Percentiles rank a stretch among this genome's conserved stretches.
Conservation (phyloP, 2,113 vertebrate genomes). For the Bos indicus region DNA sequence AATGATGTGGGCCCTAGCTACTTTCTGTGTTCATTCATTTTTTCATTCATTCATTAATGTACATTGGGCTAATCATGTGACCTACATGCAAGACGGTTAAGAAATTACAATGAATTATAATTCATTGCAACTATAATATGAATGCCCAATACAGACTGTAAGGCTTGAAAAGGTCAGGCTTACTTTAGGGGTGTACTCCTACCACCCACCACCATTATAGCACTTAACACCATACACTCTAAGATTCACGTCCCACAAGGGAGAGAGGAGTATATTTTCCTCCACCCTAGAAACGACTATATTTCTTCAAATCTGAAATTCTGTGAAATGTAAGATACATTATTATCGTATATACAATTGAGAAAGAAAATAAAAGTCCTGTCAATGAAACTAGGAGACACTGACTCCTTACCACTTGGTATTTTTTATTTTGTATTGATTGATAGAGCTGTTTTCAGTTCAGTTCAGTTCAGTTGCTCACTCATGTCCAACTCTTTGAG, state of each 20-base stretch:
- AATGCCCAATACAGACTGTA: background rate
- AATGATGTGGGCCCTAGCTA: background rate
- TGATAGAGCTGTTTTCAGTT: background rate
- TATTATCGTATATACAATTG: background rate
- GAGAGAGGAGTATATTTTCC: background rate
- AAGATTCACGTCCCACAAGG: background rate
- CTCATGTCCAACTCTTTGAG: background rate
- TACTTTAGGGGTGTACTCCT: background rate
- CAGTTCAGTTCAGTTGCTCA: background rate
- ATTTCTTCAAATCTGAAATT: background rate
- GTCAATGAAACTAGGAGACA: background rate
- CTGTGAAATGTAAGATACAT: background rate
- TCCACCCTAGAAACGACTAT: background rate
- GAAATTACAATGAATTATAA: background rate
- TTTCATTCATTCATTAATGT: background rate
- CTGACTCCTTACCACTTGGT: background rate
- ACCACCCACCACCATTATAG: background rate
- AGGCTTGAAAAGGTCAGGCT: background rate
- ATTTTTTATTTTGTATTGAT: constrained; percentile 19
- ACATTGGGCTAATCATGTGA: background rate
- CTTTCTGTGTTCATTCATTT: background rate
- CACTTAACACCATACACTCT: background rate
- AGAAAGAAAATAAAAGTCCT: background rate
- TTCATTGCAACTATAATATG: background rate
- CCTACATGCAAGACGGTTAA: background rate